These are phyloP conservation scores for Globia sparganii DNA, from an alignment of 2,888 invertebrate species.

Conservation along the genomic window DNA sequence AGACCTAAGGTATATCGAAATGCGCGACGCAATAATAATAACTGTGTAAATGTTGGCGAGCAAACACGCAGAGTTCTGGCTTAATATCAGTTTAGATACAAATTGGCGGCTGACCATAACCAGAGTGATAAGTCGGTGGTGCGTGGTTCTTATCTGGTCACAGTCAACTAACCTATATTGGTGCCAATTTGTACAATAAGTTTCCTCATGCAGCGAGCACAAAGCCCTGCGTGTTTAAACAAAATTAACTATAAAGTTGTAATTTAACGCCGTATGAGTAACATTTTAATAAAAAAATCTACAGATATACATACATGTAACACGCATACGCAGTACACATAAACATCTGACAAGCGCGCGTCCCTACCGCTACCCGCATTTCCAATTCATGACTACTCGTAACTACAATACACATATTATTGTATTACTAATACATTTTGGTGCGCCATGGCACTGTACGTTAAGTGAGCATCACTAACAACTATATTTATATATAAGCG, in stretches of 20 bases:
- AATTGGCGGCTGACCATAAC: conserved; percentile 28
- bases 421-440: conserved; percentile 77
- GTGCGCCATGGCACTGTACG: conserved; percentile 81
- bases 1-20: conserved; percentile 32
- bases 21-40: conserved; percentile 18
- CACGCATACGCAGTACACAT: conserved; percentile 49
- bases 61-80: conserved; percentile 35
- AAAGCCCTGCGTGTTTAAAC: conserved; percentile 32
- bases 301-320: conserved; percentile 66
- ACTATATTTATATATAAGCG: conserved; percentile 69
- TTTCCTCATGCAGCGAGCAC: not conserved
- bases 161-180: conserved; percentile 38
- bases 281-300: conserved; percentile 63
- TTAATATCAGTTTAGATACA: conserved; percentile 21
- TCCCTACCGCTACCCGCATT: conserved; percentile 68
- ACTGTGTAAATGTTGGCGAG: conserved; percentile 27
- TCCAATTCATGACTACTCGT: conserved; percentile 66
- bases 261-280: conserved; percentile 48
- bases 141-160: conserved; percentile 33
- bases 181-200: conserved; percentile 27
- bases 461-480: conserved; percentile 74
- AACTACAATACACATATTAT: conserved; percentile 69
- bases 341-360: conserved; percentile 59
- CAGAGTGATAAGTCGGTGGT: conserved; percentile 56
- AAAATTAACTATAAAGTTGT: conserved; percentile 49